Evolutionary conservation across 2,113 vertebrate species (phyloP).

Genomic region (Coryphaenoides rupestris): DNA sequence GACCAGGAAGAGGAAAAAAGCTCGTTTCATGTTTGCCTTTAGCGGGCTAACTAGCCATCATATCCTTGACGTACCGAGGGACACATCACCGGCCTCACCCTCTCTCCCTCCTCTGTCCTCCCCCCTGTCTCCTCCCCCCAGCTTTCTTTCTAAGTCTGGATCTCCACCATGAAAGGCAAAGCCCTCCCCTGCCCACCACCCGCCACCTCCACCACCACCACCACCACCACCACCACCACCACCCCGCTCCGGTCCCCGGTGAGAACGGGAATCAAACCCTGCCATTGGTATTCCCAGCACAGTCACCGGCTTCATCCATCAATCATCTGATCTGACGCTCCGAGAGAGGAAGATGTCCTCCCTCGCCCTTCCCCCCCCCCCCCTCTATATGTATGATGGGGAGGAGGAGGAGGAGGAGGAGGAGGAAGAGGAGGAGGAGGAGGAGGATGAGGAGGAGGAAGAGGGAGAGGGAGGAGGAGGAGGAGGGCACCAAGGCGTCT

Average conservation of each 20-base stretch:
- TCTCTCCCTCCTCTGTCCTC: neutral
- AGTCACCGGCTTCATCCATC: constrained; percentile 56
- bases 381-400: constrained; percentile 50
- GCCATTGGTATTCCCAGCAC: constrained; percentile 64
- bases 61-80: constrained; percentile 2
- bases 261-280: constrained; percentile 57
- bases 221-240: neutral
- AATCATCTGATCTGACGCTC: constrained; percentile 56
- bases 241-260: constrained; percentile 14
- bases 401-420: neutral
- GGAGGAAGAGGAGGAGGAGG: constrained; percentile 40
- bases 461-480: constrained; percentile 7
- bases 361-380: constrained; percentile 45
- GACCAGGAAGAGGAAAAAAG: no score
- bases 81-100: neutral
- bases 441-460: neutral
- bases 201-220: neutral
- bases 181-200: neutral
- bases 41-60: neutral
- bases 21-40: neutral
- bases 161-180: neutral
- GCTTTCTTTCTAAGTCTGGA: constrained; percentile 11
- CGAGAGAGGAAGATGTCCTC: constrained; percentile 40
- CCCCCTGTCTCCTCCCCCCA: neutral
- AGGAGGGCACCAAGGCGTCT: constrained; percentile 28